Evolutionary conservation across 2,797 vertebrate species (phyloP).

Genomic region (Rhynchotus rufescens): DNA sequence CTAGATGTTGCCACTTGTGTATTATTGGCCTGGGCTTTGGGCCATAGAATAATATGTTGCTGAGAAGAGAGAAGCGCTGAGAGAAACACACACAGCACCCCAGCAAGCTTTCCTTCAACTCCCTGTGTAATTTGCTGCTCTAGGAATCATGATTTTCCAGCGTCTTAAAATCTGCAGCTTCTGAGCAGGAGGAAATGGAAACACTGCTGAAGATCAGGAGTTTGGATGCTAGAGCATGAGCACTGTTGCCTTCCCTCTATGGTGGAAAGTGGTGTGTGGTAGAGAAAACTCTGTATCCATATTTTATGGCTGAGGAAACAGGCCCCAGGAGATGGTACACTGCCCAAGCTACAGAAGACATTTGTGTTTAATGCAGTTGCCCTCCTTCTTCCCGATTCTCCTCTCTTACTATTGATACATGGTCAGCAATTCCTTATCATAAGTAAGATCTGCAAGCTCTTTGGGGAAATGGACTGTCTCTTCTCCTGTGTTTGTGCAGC

Average conservation of each 20-base stretch:
- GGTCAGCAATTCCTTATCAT: constrained; percentile 18
- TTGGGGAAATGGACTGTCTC: constrained; percentile 30
- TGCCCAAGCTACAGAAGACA: neutral
- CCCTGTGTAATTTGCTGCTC: neutral
- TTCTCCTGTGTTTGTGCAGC: constrained; percentile 5
- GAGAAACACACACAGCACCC: neutral
- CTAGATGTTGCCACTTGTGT: neutral
- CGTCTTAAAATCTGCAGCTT: neutral
- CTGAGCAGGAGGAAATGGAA: neutral
- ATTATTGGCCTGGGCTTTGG: neutral
- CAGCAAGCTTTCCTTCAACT: neutral
- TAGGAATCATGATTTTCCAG: neutral
- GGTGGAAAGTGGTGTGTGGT: neutral
- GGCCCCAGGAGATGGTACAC: neutral
- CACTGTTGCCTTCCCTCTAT: neutral
- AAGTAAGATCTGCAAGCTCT: constrained; percentile 50
- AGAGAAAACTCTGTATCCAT: neutral
- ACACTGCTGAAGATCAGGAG: neutral
- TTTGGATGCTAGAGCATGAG: neutral
- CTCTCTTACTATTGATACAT: neutral
- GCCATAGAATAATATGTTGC: neutral
- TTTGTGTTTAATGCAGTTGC: neutral
- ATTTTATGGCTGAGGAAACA: neutral
- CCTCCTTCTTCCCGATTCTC: neutral
- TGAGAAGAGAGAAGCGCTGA: neutral